A percentile compares a stretch with the other conserved stretches of the same genome.
Conservation (phyloP, 2,888 invertebrate species). For the Caenorhabditis plicata region DNA sequence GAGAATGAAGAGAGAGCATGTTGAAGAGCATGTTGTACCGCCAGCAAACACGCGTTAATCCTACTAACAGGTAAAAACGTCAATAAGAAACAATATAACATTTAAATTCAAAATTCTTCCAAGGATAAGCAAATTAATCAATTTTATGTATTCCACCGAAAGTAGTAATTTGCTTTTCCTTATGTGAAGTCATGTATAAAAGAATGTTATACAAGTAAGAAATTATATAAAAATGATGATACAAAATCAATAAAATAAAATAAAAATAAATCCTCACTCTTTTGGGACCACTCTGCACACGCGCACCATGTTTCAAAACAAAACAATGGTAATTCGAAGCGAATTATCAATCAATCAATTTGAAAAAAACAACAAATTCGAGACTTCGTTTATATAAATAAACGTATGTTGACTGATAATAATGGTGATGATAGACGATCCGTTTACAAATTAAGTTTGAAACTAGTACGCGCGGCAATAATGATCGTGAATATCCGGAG, state of each 20-base stretch:
- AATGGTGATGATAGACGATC: neutral
- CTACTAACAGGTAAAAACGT: neutral
- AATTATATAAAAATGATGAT: neutral
- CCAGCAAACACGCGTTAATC: slow-evolving; percentile 23
- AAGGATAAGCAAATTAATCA: too few species aligned
- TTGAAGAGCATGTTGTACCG: slow-evolving; percentile 25
- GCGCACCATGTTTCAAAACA: slow-evolving; percentile 55
- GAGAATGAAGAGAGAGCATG: too few species aligned
- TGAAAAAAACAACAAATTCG: slow-evolving; percentile 14
- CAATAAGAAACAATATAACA: neutral
- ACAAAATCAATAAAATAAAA: slow-evolving; percentile 10
- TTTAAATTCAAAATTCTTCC: slow-evolving; percentile 1
- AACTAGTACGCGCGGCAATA: neutral
- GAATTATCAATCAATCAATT: slow-evolving; percentile 10
- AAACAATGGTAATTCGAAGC: too few species aligned
- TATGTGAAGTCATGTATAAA: too few species aligned
- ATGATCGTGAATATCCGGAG: too few species aligned
- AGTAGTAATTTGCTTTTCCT: too few species aligned
- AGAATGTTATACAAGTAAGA: neutral
- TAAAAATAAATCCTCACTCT: slow-evolving; percentile 52
- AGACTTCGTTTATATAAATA: slow-evolving; percentile 2
- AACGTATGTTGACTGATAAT: neutral
- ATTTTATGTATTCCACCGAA: too few species aligned
- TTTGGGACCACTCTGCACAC: slow-evolving; percentile 55
- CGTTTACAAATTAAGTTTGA: neutral